Evolutionary conservation across 2,797 vertebrate species (phyloP), one percentile per base, ranked within the genome.

Genomic region (Sphenodon punctatus): DNA sequence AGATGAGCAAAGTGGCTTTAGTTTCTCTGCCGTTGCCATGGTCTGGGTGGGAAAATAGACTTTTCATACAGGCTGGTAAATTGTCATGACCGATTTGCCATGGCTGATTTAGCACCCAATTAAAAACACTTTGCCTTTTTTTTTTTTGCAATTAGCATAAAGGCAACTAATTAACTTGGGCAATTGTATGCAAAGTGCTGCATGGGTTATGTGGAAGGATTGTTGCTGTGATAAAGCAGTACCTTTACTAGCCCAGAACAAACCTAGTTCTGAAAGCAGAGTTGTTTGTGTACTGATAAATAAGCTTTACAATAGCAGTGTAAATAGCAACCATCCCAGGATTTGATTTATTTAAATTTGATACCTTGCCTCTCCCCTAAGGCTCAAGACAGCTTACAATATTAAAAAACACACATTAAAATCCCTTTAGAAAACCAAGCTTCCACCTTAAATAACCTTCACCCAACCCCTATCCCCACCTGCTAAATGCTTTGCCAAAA

Each of bases 111-210:
- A 63, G 85, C 90, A 87, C 86, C 41, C 78, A 88, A 80, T 90
- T 89, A 92, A 81, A 87, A 80, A 42, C 87, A 85, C 85, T 90
- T 86, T 83, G n/a, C n/a, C n/a, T 88, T 83, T 53, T 87, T 86
- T 89, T 79, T 88, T 67, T 83, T 89, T 1, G 4, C 71, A 86
- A 92, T 92, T 91, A 90, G 77, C 87, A 59, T 64, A 41, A 85
- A 81, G 88, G 75, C 86, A 89, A 73, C 67, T 77, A 89, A 85
- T 90, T 89, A 89, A 85, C 61, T 79, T 79, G 48, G 3, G 49
- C 34, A 5, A 1, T 0, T 67, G 79, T 42, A 53, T 0, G 14
- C 61, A 0, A 5, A 78, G 75, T 1, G 1, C 69, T 0, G 2
- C 55, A 30, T 36, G n/a, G 13, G 6, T 70, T 30, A 41, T 3